Conservation (phyloP, 2,888 invertebrate species). For the Drosophila mulleri region DNA sequence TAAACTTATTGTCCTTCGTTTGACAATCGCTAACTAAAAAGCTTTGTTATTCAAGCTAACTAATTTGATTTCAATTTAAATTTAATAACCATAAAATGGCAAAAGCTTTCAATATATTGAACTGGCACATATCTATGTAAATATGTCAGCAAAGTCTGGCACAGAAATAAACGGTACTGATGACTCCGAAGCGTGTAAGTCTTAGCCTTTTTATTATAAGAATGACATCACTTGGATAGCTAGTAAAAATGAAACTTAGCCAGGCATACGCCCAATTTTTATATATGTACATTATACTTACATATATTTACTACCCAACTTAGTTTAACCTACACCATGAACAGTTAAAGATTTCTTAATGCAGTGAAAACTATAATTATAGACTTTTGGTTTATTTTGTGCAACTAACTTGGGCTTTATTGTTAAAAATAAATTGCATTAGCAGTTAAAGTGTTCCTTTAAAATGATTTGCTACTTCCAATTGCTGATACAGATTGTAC, state of each 20-base stretch:
- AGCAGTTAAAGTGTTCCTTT: background rate
- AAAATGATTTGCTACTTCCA: background rate
- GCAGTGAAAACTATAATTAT: background rate
- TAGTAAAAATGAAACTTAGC: background rate
- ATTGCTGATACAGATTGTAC: background rate
- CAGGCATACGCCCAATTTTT: background rate
- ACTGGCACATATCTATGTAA: background rate
- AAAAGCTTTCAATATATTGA: background rate
- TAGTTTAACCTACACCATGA: background rate
- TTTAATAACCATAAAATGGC: background rate
- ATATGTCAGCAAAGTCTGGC: background rate
- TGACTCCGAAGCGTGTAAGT: background rate
- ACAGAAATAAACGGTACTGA: background rate
- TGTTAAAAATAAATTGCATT: background rate
- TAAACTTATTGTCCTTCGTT: constrained; percentile 2
- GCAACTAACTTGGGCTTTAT: background rate
- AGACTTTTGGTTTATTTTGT: background rate
- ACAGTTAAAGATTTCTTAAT: background rate
- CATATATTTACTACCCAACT: too few relatives aligned
- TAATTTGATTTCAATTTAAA: background rate
- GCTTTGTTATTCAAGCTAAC: background rate
- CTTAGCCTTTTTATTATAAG: background rate
- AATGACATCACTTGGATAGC: background rate
- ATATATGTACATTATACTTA: too few relatives aligned
- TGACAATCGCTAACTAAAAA: background rate